Evolutionary conservation across 2,888 invertebrate genomes (phyloP).

Genomic region (Anaspis maculata): DNA sequence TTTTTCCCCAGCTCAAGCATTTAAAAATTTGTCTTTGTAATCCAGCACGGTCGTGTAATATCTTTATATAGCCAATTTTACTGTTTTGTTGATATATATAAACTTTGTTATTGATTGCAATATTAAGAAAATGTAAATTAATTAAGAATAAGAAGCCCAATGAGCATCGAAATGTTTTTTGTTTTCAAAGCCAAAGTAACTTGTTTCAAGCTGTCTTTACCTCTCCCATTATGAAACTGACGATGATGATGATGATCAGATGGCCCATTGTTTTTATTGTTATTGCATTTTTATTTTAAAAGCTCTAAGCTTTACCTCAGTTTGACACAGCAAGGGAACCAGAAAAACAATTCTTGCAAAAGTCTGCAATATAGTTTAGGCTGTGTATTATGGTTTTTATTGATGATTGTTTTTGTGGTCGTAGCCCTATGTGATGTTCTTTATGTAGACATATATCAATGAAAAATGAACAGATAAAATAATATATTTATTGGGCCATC

Average conservation of each 20-base stretch:
- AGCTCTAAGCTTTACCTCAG: too few species aligned
- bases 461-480: too few species aligned
- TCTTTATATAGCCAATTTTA: too few species aligned
- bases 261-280: constrained; percentile 9
- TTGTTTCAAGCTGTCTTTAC: constrained; percentile 3
- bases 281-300: constrained; percentile 4
- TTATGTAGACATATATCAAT: constrained; percentile 24
- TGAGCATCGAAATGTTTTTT: constrained; percentile 14
- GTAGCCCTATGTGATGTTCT: constrained; percentile 19
- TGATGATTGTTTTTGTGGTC: constrained; percentile 16
- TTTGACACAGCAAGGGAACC: too few species aligned
- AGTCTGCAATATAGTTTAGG: constrained; percentile 26
- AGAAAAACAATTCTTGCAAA: background rate
- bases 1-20: too few species aligned
- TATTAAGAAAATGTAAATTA: too few species aligned
- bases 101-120: too few species aligned
- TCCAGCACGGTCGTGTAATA: too few species aligned
- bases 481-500: constrained; percentile 32
- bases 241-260: too few species aligned
- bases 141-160: too few species aligned
- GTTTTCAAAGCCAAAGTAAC: constrained; percentile 13
- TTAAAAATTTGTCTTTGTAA: too few species aligned
- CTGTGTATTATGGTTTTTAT: constrained; percentile 24
- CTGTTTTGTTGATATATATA: too few species aligned
- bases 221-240: constrained; percentile 5